Evolutionary conservation across 1,140 invertebrate genomes (phyloP).

Genomic region (Danaus plexippus): DNA sequence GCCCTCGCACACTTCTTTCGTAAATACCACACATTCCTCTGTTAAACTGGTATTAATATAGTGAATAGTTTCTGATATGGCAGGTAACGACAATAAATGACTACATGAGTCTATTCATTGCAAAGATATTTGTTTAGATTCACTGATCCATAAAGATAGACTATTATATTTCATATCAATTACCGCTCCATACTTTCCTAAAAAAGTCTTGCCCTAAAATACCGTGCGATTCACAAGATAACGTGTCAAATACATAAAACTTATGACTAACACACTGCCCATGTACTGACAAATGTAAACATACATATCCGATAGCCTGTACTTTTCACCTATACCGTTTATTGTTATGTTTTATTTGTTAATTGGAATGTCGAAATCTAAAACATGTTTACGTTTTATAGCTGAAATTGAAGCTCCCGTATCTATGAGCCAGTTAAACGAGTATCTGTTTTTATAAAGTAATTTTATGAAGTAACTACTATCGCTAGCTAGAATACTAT

Average conservation of each 20-base stretch:
- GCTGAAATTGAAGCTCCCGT: constrained; percentile 22
- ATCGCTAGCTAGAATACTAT: no score
- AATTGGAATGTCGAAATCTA: constrained; percentile 14
- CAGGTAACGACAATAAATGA: constrained; percentile 5
- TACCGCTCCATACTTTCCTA: constrained; percentile 7
- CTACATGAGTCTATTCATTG: background rate
- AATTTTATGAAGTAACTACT: no score
- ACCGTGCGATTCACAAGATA: constrained; percentile 19
- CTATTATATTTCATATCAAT: constrained; percentile 9
- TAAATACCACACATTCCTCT: constrained; percentile 10
- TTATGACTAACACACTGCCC: constrained; percentile 15
- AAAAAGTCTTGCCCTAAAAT: constrained; percentile 13
- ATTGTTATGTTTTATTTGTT: constrained; percentile 18
- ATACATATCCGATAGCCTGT: constrained; percentile 23
- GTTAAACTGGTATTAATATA: constrained; percentile 13
- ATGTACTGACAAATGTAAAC: constrained; percentile 10
- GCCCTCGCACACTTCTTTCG: background rate
- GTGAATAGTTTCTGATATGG: constrained; percentile 11
- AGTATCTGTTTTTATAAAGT: no score
- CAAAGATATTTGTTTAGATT: background rate
- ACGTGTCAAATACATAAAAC: constrained; percentile 27
- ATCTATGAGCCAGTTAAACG: no score
- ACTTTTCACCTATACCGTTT: constrained; percentile 24
- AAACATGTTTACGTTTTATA: constrained; percentile 19
- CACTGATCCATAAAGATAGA: constrained; percentile 6